phyloP scores from a whole-genome alignment of 2,113 vertebrate species.

The Ciconia stormi region DNA sequence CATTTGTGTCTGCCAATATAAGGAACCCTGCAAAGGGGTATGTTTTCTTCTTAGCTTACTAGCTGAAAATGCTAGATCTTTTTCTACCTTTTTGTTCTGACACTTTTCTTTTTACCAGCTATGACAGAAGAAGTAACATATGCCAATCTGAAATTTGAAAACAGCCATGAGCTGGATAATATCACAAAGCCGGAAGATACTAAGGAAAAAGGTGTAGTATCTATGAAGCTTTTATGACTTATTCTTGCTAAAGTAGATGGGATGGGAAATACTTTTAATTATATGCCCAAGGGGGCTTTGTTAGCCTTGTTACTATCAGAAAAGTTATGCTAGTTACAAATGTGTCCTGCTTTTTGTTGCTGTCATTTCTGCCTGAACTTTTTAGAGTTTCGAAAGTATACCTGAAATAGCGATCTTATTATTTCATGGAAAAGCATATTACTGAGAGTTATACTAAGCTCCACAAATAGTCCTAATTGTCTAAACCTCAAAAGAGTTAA shows the following conservation, averaged over 20 bases:
- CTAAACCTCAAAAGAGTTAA: neutral
- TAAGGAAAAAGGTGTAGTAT: neutral
- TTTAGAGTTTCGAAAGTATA: neutral
- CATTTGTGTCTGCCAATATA: neutral
- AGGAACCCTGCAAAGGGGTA: neutral
- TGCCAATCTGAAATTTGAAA: neutral
- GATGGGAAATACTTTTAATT: neutral
- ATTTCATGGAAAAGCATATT: neutral
- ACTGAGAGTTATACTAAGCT: neutral
- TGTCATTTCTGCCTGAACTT: neutral
- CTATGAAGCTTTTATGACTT: neutral
- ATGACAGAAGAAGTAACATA: conserved; percentile 20
- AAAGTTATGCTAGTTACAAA: neutral
- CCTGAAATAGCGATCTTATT: neutral
- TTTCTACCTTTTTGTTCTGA: neutral
- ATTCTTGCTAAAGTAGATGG: neutral
- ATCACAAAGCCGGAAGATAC: neutral
- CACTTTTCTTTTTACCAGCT: neutral
- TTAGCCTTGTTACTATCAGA: neutral
- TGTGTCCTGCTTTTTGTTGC: neutral
- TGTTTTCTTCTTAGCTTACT: neutral
- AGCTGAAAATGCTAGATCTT: neutral
- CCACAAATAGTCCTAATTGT: neutral
- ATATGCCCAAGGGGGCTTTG: neutral
- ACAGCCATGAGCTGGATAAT: neutral